Evolutionary conservation across 2,888 invertebrate species (phyloP).

Genomic region (Syrphus vitripennis): DNA sequence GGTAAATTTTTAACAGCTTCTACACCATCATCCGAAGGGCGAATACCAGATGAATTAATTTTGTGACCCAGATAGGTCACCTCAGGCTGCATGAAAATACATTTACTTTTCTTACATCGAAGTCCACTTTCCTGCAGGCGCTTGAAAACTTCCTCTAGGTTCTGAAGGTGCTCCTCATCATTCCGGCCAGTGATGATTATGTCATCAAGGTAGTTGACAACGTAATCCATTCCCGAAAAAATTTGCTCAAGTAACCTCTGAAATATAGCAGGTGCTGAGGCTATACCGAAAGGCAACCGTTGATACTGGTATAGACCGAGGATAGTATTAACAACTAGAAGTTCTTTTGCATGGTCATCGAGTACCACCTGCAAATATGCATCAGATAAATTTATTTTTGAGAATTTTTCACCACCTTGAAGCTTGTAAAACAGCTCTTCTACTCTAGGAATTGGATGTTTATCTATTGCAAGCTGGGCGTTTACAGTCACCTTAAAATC

Average conservation of each 20-base stretch:
- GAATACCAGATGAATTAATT: constrained; percentile 67
- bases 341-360: constrained; percentile 72
- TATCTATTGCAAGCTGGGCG: constrained; percentile 72
- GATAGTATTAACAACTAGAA: constrained; percentile 77
- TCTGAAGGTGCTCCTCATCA: constrained; percentile 70
- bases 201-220: constrained; percentile 75
- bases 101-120: constrained; percentile 74
- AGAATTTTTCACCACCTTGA: constrained; percentile 68
- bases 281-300: constrained; percentile 77
- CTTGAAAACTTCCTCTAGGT: constrained; percentile 72
- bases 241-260: constrained; percentile 76
- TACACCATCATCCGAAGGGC: constrained; percentile 49
- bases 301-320: constrained; percentile 76
- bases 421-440: constrained; percentile 72
- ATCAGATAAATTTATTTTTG: constrained; percentile 72
- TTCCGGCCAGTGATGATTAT: constrained; percentile 73
- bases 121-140: constrained; percentile 72
- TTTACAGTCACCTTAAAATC: constrained; percentile 73
- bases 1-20: constrained; percentile 14
- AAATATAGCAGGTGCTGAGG: constrained; percentile 77
- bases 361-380: constrained; percentile 74
- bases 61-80: constrained; percentile 74
- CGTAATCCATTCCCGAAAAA: constrained; percentile 74
- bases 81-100: constrained; percentile 75
- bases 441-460: constrained; percentile 72